Evolutionary conservation across 2,113 vertebrate species (phyloP), one percentile per base, ranked within the genome.

Genomic region (Cathartes aura): DNA sequence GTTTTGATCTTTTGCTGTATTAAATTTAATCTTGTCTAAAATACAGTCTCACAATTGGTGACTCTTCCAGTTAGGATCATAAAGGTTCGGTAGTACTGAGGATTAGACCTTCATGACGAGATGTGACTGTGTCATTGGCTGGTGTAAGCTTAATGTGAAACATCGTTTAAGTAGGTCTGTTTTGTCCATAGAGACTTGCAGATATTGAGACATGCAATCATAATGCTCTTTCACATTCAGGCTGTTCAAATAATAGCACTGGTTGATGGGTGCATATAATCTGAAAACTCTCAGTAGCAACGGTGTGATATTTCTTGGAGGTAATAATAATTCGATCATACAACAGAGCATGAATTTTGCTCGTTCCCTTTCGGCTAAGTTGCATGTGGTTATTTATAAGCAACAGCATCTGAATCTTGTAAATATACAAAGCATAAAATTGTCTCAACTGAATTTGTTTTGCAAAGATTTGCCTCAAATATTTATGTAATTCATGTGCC

Each of bases 141-240:
- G 74, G 19, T 67, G 43, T 53, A 12, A 60, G 40, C n/a, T 40
- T n/a, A 5, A 32, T 12, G 60, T 48, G 84, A 58, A 34, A 36
- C 2, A 2, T n/a, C 2, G 0, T 29, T 50, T 42, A 9, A 82
- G 17, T 29, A 14, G 43, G 38, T 45, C 38, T 81, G 36, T 2
- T 42, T 42, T 42, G 55, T 63, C 48, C 29, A 1, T 7, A 21
- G 60, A 18, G 24, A 20, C 67, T 22, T 32, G 30, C 5, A 42
- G 80, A 5, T 36, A 8, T 3, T 9, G 52, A 5, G 21, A 32
- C 32, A 5, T 4, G 17, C 34, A 15, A 2, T 60, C 15, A 0
- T 36, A 19, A 42, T 9, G 80, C n/a, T 60, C 66, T 18, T 24
- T 26, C 22, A 6, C 20, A 2, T 29, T 9, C 48, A 11, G 22